Percentiles rank a stretch among this genome's conserved stretches.
Evolutionary conservation across 2,113 vertebrate genomes (phyloP).

Genomic region (Calidris pygmaea): DNA sequence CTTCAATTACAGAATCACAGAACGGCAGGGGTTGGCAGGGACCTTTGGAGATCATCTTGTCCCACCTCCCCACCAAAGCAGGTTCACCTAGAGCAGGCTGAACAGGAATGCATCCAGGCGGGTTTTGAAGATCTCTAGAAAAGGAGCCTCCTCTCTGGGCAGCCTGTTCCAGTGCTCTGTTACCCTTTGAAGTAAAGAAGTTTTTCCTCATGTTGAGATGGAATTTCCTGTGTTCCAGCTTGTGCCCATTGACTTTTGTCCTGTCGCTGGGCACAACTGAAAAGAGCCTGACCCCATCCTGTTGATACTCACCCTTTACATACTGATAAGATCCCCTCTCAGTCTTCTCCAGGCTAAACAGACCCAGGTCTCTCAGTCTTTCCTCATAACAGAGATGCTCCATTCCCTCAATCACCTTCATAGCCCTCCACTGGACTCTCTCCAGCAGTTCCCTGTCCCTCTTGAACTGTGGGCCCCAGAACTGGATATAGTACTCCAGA

Average conservation of each 20-base stretch:
- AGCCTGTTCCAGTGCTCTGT: neutral
- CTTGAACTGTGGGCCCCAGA: neutral
- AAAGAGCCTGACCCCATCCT: neutral
- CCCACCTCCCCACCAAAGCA: too few relatives aligned
- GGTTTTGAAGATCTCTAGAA: neutral
- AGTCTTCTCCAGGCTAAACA: neutral
- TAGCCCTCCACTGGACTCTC: neutral
- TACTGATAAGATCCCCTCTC: neutral
- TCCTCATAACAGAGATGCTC: neutral
- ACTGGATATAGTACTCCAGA: neutral
- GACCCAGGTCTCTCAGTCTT: neutral
- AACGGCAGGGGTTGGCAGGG: neutral
- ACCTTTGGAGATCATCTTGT: neutral
- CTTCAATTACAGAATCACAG: neutral
- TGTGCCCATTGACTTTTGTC: neutral
- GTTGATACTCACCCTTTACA: neutral
- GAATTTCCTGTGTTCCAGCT: neutral
- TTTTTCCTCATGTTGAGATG: neutral
- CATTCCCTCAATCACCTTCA: neutral
- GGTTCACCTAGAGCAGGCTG: too few relatives aligned
- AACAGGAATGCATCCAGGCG: too few relatives aligned
- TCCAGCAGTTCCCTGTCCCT: neutral
- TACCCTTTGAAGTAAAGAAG: neutral
- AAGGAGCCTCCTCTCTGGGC: neutral
- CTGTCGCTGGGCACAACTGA: neutral